Conservation (phyloP, 2,797 vertebrate genomes). For the Manis javanica region DNA sequence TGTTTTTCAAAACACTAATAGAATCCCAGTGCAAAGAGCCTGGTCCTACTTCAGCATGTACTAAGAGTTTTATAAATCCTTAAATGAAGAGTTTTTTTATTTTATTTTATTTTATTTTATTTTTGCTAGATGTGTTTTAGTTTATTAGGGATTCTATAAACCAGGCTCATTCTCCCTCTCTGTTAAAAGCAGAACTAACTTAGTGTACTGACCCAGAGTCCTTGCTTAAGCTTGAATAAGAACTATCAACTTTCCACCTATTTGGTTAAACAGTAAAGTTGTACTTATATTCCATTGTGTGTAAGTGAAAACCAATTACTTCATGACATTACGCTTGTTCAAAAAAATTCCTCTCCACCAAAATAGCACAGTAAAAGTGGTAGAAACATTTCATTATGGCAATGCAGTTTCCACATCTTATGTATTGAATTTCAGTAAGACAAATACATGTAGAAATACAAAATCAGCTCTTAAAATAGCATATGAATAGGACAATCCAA, state of each 20-base stretch:
- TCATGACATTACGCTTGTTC: background rate
- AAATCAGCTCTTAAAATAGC: background rate
- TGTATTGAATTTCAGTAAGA: constrained; percentile 27
- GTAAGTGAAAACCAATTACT: constrained; percentile 53
- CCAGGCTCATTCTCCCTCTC: background rate
- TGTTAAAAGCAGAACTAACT: constrained; percentile 17
- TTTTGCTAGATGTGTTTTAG: constrained; percentile 31
- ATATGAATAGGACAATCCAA: background rate
- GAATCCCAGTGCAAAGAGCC: constrained; percentile 14
- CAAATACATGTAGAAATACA: background rate
- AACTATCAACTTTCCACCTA: constrained; percentile 37
- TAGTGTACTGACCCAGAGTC: background rate
- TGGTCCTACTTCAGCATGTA: constrained; percentile 28
- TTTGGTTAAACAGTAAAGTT: background rate
- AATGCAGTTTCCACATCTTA: background rate
- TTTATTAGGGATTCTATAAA: background rate
- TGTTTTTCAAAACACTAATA: constrained; percentile 64
- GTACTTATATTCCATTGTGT: background rate
- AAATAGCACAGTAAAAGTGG: background rate
- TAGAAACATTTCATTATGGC: constrained; percentile 1
- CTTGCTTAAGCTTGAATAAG: constrained; percentile 37
- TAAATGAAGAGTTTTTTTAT: background rate
- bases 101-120: too few species aligned
- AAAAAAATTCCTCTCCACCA: background rate
- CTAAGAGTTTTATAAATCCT: constrained; percentile 20